phyloP scores from a whole-genome alignment of 2,888 invertebrate genomes.

The Scrobipalpa atriplicella region DNA sequence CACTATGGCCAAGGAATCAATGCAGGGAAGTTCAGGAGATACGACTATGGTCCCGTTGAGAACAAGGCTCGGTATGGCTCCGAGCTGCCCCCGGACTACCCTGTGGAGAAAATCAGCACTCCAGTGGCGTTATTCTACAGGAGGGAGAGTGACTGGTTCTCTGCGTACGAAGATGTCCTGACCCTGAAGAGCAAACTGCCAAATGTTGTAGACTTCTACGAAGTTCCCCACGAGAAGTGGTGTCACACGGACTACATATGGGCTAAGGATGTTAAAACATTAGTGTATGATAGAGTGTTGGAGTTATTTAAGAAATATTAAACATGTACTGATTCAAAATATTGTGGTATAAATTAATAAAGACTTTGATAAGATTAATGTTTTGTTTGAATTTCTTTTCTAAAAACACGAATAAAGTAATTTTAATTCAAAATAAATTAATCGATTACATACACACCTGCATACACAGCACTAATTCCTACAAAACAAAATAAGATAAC shows the following conservation, averaged over 20 bases:
- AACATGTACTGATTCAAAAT: neutral
- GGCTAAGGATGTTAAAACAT: slow-evolving; percentile 58
- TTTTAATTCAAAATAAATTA: no score
- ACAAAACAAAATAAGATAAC: no score
- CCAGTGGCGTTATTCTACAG: slow-evolving; percentile 67
- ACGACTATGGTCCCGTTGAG: slow-evolving; percentile 55
- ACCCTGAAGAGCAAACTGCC: slow-evolving; percentile 74
- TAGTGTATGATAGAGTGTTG: slow-evolving; percentile 30
- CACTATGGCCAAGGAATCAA: slow-evolving; percentile 79
- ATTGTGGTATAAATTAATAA: slow-evolving; percentile 43
- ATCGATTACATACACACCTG: no score
- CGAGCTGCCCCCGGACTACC: slow-evolving; percentile 55
- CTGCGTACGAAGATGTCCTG: slow-evolving; percentile 81
- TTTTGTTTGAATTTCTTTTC: no score
- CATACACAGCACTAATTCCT: no score
- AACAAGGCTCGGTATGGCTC: slow-evolving; percentile 57
- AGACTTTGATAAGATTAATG: no score
- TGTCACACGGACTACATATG: slow-evolving; percentile 69
- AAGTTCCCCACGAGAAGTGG: slow-evolving; percentile 76
- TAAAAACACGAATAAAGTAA: no score
- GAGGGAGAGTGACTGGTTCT: slow-evolving; percentile 84
- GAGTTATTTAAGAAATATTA: slow-evolving; percentile 24
- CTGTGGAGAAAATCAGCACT: slow-evolving; percentile 50
- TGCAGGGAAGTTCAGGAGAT: slow-evolving; percentile 57
- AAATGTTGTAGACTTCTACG: slow-evolving; percentile 79